Evolutionary conservation across 2,797 vertebrate species (phyloP).

Genomic region (Dipus sagitta): DNA sequence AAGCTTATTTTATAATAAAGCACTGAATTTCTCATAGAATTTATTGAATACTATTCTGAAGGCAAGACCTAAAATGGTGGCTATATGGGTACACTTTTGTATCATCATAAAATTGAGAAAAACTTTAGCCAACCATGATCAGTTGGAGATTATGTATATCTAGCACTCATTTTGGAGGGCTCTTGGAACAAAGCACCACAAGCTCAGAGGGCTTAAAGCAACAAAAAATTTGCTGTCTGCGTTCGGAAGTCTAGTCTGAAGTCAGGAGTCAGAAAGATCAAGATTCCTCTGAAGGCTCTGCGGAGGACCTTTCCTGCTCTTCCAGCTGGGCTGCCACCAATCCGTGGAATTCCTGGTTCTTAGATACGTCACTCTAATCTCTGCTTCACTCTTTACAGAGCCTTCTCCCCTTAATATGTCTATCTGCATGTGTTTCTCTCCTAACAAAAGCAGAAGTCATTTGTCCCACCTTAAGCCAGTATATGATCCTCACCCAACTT

Average conservation of each 20-base stretch:
- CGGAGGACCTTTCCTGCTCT: not conserved
- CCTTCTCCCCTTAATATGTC: not conserved
- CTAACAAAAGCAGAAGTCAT: not conserved
- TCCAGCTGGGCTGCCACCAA: not conserved
- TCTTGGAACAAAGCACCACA: not conserved
- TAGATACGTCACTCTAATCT: not conserved
- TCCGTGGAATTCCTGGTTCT: not conserved
- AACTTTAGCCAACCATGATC: not conserved
- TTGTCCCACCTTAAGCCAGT: not conserved
- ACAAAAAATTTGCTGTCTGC: not conserved
- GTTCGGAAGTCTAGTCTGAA: not conserved
- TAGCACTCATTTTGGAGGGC: not conserved
- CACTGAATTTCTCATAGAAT: not conserved
- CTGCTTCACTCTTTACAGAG: not conserved
- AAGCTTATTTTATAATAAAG: not conserved
- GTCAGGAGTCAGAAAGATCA: not conserved
- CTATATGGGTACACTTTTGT: not conserved
- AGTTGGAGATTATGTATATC: not conserved
- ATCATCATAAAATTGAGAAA: not conserved
- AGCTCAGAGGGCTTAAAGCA: not conserved
- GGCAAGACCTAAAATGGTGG: not conserved
- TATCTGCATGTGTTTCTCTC: not conserved
- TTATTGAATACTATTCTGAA: not conserved
- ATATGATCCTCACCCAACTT: not conserved
- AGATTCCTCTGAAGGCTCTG: not conserved